Conservation (phyloP, 2,113 vertebrate genomes). For the Sciurus niger region DNA sequence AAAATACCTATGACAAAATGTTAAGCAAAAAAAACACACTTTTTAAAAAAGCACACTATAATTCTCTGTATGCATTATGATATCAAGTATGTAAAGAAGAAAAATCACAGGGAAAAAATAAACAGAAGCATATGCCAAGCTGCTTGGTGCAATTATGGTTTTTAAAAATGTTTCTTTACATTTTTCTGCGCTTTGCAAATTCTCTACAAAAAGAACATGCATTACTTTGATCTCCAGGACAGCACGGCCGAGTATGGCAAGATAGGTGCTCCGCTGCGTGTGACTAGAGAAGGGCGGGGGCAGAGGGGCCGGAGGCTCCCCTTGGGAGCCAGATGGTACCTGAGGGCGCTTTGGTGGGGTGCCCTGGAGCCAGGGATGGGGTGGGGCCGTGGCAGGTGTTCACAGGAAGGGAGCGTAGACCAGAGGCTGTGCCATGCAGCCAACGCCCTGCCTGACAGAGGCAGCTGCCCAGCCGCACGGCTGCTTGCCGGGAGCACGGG, state of each 20-base stretch:
- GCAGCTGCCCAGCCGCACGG: not conserved
- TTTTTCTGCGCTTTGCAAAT: conserved; percentile 63
- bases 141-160: conserved; percentile 54
- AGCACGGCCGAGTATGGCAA: conserved; percentile 60
- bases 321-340: conserved; percentile 4
- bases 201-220: conserved; percentile 52
- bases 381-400: not conserved
- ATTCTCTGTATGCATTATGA: conserved; percentile 9
- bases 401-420: not conserved
- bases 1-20: conserved; percentile 49
- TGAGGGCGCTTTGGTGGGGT: not conserved
- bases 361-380: not conserved
- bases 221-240: conserved; percentile 72
- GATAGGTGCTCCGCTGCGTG: not conserved
- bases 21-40: not conserved
- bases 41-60: conserved; percentile 21
- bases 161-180: conserved; percentile 52
- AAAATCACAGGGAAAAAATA: conserved; percentile 62
- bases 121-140: conserved; percentile 74
- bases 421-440: too few species aligned
- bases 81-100: conserved; percentile 67
- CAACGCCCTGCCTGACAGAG: not conserved
- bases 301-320: not conserved
- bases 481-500: fast-evolving
- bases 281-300: not conserved